Conservation (phyloP, 2,797 vertebrate genomes). For the Pangasius djambal region DNA sequence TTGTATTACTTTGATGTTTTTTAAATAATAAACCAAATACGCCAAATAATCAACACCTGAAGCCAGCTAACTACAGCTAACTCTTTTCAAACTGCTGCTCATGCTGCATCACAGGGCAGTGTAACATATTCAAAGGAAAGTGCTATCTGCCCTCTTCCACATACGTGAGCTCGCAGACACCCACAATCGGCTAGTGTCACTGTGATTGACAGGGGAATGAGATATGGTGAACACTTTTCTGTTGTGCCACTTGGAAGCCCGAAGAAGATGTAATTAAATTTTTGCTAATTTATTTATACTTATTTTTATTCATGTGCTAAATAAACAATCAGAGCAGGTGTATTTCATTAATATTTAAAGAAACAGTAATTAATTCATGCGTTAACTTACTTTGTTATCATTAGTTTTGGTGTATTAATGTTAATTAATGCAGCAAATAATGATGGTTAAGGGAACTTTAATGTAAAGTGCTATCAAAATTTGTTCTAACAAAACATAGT, state of each 20-base stretch:
- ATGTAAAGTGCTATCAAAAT: background rate
- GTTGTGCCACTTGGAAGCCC: background rate
- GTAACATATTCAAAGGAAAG: background rate
- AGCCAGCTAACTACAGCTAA: background rate
- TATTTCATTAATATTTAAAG: background rate
- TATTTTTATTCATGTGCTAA: background rate
- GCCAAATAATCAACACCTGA: background rate
- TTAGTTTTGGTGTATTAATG: background rate
- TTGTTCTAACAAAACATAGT: background rate
- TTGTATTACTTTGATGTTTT: background rate
- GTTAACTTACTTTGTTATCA: background rate
- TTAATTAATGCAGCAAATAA: background rate
- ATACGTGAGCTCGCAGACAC: background rate
- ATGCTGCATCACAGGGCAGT: background rate
- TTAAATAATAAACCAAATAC: background rate
- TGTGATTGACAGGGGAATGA: too few relatives aligned
- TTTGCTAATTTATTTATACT: background rate
- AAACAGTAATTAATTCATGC: background rate
- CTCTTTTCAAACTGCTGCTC: background rate
- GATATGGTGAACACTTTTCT: background rate
- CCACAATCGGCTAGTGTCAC: background rate
- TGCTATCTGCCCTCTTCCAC: background rate
- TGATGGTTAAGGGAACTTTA: background rate
- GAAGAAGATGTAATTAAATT: background rate
- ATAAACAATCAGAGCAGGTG: background rate